Evolutionary conservation across 2,888 invertebrate species (phyloP), one percentile per base, ranked within the genome.

Genomic region (Scaeva pyrastri): DNA sequence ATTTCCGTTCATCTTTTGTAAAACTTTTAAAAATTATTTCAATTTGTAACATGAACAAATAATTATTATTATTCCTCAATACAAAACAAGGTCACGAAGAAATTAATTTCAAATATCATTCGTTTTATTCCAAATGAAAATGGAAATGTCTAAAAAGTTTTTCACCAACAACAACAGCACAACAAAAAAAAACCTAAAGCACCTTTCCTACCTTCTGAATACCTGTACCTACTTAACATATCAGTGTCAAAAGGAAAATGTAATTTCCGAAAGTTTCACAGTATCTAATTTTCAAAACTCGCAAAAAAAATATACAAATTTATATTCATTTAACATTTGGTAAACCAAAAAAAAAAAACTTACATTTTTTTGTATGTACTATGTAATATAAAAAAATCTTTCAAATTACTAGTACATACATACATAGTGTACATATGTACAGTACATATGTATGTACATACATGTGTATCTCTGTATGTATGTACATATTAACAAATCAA

Each of bases 221-320:
- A n/a, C n/a, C n/a, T n/a, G n/a, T 56, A 56, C 31, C 36, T 19
- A 39, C 36, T 64, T 31, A 48, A 64, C 45, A 64, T 64, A 68
- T 68, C 50, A 68, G 11, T 52, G 52, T 68, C 68, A 68, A 68
- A 68, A 50, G 23, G 14, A 52, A 68, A 68, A 68, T 39, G 52
- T 68, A 52, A 68, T 68, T 52, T 68, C 39, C 52, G 50, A 68
- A 52, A 68, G 7, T 21, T 68, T 52, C 21, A 50, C 23, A 16
- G 6, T 45, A 48, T 1, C 14, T 6, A 10, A 36, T 39, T 39
- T 36, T 21, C 14, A 7, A 48, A 23, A 23, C 10, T n/a, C 41
- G 39, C 39, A 8, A 26, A 56, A 56, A 41, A 58, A 16, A 36
- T 56, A 58, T 39, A 39, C 39, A 45, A 43, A 10, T 45, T 45